Conservation (phyloP, 2,113 vertebrate species). For the Prinia subflava region DNA sequence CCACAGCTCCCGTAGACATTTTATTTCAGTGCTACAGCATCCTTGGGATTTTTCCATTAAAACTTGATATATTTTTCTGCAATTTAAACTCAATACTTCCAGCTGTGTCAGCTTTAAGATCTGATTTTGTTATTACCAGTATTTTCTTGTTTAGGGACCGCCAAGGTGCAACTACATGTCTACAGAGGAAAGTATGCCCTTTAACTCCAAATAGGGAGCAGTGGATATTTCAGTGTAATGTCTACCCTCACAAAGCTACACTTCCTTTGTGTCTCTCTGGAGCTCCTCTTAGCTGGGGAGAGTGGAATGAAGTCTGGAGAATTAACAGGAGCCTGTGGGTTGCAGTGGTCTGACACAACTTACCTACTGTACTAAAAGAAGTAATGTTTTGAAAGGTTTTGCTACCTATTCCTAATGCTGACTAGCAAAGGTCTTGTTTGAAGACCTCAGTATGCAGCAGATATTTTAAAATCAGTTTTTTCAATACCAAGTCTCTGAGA, state of each 20-base stretch:
- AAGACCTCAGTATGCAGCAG: not conserved
- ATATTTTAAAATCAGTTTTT: not conserved
- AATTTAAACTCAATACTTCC: not conserved
- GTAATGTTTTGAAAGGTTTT: not conserved
- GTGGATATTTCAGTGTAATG: not conserved
- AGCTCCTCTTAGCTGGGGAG: not conserved
- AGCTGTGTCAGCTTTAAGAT: not conserved
- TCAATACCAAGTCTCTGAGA: not conserved
- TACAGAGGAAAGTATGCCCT: not conserved
- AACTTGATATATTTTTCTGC: not conserved
- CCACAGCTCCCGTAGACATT: not conserved
- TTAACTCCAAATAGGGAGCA: not conserved
- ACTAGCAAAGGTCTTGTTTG: not conserved
- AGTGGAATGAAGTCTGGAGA: not conserved
- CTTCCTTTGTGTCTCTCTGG: not conserved
- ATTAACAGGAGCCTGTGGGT: not conserved
- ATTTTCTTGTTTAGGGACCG: not conserved
- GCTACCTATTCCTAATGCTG: rapidly evolving
- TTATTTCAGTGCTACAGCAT: not conserved
- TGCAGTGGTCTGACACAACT: not conserved
- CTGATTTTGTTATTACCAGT: not conserved
- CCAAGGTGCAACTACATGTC: not conserved
- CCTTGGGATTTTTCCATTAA: not conserved
- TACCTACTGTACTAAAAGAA: not conserved
- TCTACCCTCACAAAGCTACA: not conserved